phyloP scores from a whole-genome alignment of 2,113 vertebrate genomes.

The Anguilla rostrata region DNA sequence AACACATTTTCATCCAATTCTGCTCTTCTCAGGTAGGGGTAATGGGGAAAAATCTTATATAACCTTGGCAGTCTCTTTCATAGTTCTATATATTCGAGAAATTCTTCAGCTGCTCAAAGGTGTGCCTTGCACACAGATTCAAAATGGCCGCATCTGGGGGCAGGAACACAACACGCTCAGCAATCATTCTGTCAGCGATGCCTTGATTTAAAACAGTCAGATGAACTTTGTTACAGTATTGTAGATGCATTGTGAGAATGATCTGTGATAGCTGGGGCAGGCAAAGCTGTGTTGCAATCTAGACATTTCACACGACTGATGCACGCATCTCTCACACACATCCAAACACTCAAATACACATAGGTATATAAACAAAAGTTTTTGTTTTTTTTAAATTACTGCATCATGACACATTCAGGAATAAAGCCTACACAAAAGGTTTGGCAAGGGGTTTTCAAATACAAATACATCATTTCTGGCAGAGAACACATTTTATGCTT shows the following conservation, averaged over 20 bases:
- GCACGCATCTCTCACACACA: neutral
- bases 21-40: neutral
- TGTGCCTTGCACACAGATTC: neutral
- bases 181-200: neutral
- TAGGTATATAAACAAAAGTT: no score
- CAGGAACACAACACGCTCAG: neutral
- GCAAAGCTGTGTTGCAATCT: neutral
- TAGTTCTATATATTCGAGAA: neutral
- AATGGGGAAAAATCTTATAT: constrained; percentile 6
- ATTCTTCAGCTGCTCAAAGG: neutral
- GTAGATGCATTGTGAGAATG: neutral
- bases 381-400: no score
- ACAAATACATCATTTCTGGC: neutral
- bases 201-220: neutral
- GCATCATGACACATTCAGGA: neutral
- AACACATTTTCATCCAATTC: neutral
- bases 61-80: constrained; percentile 11
- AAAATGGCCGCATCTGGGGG: neutral
- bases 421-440: no score
- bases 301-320: neutral
- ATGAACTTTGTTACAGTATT: neutral
- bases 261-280: neutral
- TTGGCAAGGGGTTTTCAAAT: neutral
- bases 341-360: neutral
- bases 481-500: no score